phyloP scores from a whole-genome alignment of 2,113 vertebrate genomes.

The Choloepus hoffmanni region DNA sequence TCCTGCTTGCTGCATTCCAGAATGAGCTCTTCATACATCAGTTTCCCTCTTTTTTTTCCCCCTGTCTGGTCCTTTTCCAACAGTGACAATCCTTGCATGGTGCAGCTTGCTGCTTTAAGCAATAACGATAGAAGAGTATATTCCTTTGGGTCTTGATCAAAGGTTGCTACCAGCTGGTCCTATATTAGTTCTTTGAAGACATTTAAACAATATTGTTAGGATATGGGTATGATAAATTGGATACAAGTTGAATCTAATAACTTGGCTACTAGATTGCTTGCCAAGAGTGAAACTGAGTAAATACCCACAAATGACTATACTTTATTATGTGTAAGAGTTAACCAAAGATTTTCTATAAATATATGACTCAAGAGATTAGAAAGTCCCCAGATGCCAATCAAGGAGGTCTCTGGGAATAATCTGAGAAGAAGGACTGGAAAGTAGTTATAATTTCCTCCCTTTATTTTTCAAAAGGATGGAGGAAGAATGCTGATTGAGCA shows the following conservation, averaged over 20 bases:
- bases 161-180: background rate
- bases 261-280: background rate
- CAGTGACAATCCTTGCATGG: background rate
- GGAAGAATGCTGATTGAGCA: no score
- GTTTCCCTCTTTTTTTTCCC: background rate
- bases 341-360: slow-evolving; percentile 57
- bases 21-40: background rate
- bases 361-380: slow-evolving; percentile 36
- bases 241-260: background rate
- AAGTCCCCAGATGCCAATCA: slow-evolving; percentile 63
- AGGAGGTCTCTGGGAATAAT: slow-evolving; percentile 53
- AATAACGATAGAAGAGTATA: background rate
- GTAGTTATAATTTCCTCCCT: slow-evolving; percentile 43
- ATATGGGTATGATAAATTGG: background rate
- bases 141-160: background rate
- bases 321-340: slow-evolving; percentile 27
- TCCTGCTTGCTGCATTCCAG: background rate
- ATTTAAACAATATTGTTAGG: background rate
- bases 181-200: background rate
- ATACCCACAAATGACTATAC: background rate
- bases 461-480: no score
- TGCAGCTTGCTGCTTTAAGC: background rate
- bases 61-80: background rate
- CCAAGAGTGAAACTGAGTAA: slow-evolving; percentile 13
- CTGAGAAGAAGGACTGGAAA: slow-evolving; percentile 48